These are phyloP conservation scores for Drosophila nr. fundita DNA, from an alignment of 2,888 invertebrate species.

Conservation along the genomic window DNA sequence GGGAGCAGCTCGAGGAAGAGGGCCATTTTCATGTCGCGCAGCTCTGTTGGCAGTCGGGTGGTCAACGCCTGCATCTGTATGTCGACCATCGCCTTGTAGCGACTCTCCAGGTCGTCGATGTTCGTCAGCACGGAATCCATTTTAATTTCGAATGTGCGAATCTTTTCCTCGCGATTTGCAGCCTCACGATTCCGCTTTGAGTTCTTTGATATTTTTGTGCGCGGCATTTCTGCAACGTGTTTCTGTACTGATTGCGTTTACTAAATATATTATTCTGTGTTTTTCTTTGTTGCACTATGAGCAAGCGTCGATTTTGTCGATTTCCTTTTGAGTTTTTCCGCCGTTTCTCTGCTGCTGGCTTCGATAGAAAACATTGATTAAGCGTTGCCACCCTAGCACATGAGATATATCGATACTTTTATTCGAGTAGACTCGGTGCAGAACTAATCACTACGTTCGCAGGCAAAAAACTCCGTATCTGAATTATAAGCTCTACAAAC, in stretches of 20 bases:
- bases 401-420: conserved; percentile 9
- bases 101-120: conserved; percentile 67
- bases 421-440: not conserved
- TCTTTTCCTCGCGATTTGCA: conserved; percentile 82
- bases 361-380: conserved; percentile 29
- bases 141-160: conserved; percentile 79
- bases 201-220: conserved; percentile 84
- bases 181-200: conserved; percentile 84
- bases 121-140: conserved; percentile 70
- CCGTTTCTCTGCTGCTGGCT: conserved; percentile 55
- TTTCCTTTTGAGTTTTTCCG: conserved; percentile 65
- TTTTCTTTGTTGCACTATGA: conserved; percentile 12
- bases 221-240: conserved; percentile 78
- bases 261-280: not conserved
- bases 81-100: conserved; percentile 54
- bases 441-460: no score
- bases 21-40: conserved; percentile 77
- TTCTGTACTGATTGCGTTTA: not conserved
- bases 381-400: not conserved
- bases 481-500: no score
- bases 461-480: not conserved
- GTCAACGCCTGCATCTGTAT: conserved; percentile 53
- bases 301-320: conserved; percentile 30
- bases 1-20: conserved; percentile 77
- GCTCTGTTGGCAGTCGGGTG: conserved; percentile 57